Base-by-base conservation (phyloP, 2,888 invertebrate genomes). In the Nephrotoma flavescens region DNA sequence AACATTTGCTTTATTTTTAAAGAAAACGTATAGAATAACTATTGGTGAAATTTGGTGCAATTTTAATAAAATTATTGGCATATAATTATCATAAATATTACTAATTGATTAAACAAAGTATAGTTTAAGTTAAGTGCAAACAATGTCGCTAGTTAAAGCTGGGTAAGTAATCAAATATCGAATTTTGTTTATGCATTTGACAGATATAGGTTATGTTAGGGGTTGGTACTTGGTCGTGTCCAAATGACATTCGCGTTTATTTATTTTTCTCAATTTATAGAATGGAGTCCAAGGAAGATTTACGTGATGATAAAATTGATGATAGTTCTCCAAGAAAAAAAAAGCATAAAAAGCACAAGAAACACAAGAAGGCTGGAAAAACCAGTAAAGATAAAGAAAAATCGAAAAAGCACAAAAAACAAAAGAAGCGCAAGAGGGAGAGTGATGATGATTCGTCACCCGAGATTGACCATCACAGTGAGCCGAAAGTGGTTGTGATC, bases 321-420 rank as follows among this genome's bases (percentile, higher is more conserved):
- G 91, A 90, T 42, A 88, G 89, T 12, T 87, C 88, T 4, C 88
- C 89, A n/a, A 92, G 91, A 88, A 94, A 92, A 88, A 93, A 92
- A 85, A 94, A 93, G 89, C 90, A 90, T 57, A 94, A 93, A 88
- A 94, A 94, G 88, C 93, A 94, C 89, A 95, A 95, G 90, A 96
- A 96, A 91, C 94, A 94, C 89, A 95, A 95, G 89, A 93, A 94
- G 89, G 92, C 93, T 87, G 92, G 93, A 89, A 93, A 94, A 89
- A 92, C 93, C 87, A 92, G 93, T 89, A 94, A 94, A 88, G 89
- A 90, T 1, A 93, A 93, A 41, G 94, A 93, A 45, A 91, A 90
- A 84, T 89, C 91, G 86, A 94, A 94, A 89, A 95, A 95, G 90
- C 94, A 93, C 89, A 93, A 95, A 91, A 93, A 94, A 91, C 91